Conservation (phyloP, 2,797 vertebrate genomes). For the Urophycis tenuis region DNA sequence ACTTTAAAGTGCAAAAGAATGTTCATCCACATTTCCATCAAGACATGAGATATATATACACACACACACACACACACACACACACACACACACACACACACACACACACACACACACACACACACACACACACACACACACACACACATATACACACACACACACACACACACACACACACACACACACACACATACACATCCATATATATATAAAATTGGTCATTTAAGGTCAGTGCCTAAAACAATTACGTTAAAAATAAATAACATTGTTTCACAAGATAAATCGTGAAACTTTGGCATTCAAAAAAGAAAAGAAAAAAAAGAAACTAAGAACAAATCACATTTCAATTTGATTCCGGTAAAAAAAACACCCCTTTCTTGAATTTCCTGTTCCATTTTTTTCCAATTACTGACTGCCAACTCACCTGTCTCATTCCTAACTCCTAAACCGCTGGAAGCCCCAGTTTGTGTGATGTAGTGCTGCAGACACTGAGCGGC, state of each 20-base stretch:
- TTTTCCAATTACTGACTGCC: too few species aligned
- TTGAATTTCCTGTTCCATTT: too few species aligned
- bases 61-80: background rate
- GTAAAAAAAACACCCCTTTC: background rate
- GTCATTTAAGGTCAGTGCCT: background rate
- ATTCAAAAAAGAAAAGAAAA: background rate
- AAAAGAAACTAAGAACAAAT: background rate
- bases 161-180: background rate
- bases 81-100: background rate
- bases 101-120: background rate
- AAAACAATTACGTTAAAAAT: background rate
- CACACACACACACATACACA: background rate
- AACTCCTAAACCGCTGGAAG: background rate
- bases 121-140: conserved; percentile 3
- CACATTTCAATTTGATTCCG: background rate
- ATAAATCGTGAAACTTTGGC: conserved; percentile 2
- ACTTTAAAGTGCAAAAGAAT: background rate
- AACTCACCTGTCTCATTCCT: background rate
- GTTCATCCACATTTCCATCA: background rate
- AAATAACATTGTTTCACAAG: background rate
- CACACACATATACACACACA: background rate
- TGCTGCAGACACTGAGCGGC: background rate
- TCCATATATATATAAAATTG: background rate
- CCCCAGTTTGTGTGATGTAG: background rate
- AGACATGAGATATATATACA: background rate